Evolutionary conservation across 2,113 vertebrate genomes (phyloP), one percentile per base, ranked within the genome.

Genomic region (Myiagra hebetior): DNA sequence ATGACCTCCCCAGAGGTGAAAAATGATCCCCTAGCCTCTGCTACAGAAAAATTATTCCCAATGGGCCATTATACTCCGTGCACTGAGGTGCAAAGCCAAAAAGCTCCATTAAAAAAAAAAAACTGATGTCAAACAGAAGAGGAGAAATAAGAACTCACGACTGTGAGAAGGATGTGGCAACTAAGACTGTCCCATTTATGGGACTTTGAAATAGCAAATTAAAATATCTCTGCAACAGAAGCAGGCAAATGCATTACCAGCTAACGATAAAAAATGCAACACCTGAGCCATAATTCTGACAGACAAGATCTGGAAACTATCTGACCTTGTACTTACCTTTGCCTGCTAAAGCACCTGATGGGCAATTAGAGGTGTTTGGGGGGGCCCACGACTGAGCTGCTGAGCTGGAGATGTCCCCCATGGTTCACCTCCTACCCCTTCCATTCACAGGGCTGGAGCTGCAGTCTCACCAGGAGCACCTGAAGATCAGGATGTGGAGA

Each of bases 401-500:
- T 47, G 41, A 12, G 10, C 53, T 84, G 37, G 22, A 86, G 15
- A 27, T 22, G 4, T 3, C n/a, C 41, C 18, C 2, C 22, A 20
- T 11, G 39, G 44, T 27, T 41, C 42, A 76, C 23, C 55, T 82
- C 39, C 31, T 0, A 1, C 10, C 20, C 28, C 33, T 55, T 8
- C 15, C 13, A 3, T 67, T 64, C 44, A 42, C 2, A 5, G 3
- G 1, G 13, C 33, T 0, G 0, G 17, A 30, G 35, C 62, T 83
- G 67, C 39, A 79, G 52, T 56, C 79, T 56, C 65, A 75, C 20
- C 35, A 42, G 67, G 10, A 8, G 1, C 62, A 46, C 24, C 47
- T 72, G 30, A 59, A 59, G 49, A 60, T n/a, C 21, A 81, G 30
- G 65, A 47, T 53, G 41, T 0, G 1, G 2, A 8, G 35, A 64